Evolutionary conservation across 2,113 vertebrate species (phyloP), one percentile per base, ranked within the genome.

Genomic region (Leptocoma aspasia): DNA sequence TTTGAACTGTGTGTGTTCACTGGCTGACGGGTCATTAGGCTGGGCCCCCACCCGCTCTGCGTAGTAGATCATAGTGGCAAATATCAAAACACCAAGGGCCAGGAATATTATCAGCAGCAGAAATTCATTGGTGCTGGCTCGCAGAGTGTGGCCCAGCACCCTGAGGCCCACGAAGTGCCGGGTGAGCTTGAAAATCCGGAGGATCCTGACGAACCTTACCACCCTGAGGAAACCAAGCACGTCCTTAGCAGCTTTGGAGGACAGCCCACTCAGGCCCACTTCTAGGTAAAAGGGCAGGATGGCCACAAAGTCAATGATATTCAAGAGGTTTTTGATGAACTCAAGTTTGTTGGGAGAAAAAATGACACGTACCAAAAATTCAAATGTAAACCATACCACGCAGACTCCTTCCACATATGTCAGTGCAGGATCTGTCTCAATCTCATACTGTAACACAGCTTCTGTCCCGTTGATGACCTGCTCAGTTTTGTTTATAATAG

Each of bases 61-160:
- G 66, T 99, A 99, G 97, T 99, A 99, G 98, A 99, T 99, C 99
- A 99, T 99, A 71, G 99, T 99, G 92, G 99, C 99, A 95, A 99
- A 99, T 98, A 99, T 99, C 96, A 99, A 98, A 88, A 99, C 99
- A 89, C 99, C 99, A 56, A 98, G 98, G 13, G 99, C 99, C 94
- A 99, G 98, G 97, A 99, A 99, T 97, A 99, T 99, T 86, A 99
- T 99, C 92, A 99, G 98, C 95, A 99, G 98, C 97, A 99, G 97
- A 97, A 99, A 99, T 91, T 99, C 99, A 24, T 99, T 99, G 54
- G 99, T 99, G 92, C 99, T 99, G 79, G 99, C 99, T 71, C 99
- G 97, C 66, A 99, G 98, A 6, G 99, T 99, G 95, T 99, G 99
- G 63, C 99, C 99, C 70, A 99, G 97, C 88, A 99, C 99, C 68